These are phyloP conservation scores for Poecilia latipinna DNA, from an alignment of 2,113 vertebrate species.

Conservation along the genomic window DNA sequence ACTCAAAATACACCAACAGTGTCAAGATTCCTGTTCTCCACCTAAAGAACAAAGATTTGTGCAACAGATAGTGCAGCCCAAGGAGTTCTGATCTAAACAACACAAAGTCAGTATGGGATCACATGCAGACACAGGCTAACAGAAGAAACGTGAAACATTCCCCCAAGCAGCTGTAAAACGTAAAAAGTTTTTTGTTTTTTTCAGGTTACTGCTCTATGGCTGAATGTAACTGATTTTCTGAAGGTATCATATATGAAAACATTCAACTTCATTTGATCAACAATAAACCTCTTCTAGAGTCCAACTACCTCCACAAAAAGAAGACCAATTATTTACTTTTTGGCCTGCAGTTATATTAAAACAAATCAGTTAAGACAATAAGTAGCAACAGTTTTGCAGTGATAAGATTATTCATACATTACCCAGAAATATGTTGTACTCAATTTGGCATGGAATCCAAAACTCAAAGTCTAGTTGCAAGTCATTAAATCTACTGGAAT, in stretches of 20 bases:
- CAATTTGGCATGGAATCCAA: too few species aligned
- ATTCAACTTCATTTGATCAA: background rate
- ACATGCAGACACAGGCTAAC: background rate
- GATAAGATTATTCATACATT: background rate
- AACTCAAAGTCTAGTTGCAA: too few species aligned
- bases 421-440: too few species aligned
- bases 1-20: background rate
- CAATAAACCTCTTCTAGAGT: background rate
- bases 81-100: background rate
- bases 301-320: background rate
- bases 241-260: background rate
- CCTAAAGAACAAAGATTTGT: background rate
- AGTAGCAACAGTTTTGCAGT: background rate
- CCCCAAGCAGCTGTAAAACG: background rate
- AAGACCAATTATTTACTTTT: background rate
- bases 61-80: background rate
- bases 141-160: background rate
- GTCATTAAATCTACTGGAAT: too few species aligned
- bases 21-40: background rate
- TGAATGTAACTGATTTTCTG: background rate
- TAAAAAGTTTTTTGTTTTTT: background rate
- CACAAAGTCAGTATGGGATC: slow-evolving; percentile 14
- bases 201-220: background rate
- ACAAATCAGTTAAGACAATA: background rate
- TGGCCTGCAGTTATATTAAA: background rate